These are phyloP conservation scores for Microtus oregoni DNA, from an alignment of 2,113 vertebrate species.

Conservation along the genomic window DNA sequence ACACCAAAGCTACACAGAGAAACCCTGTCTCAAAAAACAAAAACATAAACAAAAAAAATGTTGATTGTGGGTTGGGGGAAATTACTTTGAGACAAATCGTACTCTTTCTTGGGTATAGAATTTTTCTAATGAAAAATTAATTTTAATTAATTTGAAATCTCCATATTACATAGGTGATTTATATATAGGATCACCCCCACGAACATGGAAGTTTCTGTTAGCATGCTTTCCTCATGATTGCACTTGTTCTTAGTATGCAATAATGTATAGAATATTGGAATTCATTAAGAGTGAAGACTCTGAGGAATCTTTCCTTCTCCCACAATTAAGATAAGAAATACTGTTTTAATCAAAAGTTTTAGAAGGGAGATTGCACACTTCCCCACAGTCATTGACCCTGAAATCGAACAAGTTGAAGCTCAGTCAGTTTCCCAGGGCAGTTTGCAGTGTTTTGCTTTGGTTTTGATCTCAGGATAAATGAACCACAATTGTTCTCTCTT, in stretches of 20 bases:
- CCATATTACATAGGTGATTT: background rate
- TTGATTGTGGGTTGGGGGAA: background rate
- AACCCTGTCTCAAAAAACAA: no score
- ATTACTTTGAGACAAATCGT: background rate
- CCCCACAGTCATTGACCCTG: conserved; percentile 58
- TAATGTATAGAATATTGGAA: conserved; percentile 7
- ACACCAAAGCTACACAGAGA: no score
- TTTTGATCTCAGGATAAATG: conserved; percentile 66
- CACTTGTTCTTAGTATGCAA: background rate
- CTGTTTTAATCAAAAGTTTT: conserved; percentile 51
- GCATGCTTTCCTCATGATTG: background rate
- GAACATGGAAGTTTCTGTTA: background rate
- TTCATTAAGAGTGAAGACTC: background rate
- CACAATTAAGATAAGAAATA: conserved; percentile 58
- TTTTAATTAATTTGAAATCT: background rate
- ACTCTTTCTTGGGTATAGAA: background rate
- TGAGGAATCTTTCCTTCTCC: background rate
- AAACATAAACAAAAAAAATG: background rate
- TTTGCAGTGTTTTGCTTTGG: conserved; percentile 52
- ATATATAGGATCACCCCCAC: background rate
- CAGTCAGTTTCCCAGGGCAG: conserved; percentile 54
- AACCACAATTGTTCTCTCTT: conserved; percentile 50
- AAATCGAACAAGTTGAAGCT: conserved; percentile 59
- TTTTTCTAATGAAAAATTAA: background rate
- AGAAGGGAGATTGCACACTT: conserved; percentile 37